phyloP scores from a whole-genome alignment of 2,888 invertebrate species.

The Alitta virens region DNA sequence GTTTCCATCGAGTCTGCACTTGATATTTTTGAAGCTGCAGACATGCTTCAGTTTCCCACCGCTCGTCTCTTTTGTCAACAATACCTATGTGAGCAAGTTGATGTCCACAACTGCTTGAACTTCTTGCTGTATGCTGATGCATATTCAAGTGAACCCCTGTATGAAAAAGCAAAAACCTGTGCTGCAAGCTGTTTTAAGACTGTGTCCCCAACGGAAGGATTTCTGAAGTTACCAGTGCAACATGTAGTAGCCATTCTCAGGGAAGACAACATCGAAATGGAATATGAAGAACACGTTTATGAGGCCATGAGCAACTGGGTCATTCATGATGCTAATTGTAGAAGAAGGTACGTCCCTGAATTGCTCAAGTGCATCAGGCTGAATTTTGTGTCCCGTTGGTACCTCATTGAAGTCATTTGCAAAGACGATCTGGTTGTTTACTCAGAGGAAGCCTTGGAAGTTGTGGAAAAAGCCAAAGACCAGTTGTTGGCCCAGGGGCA shows the following conservation, averaged over 20 bases:
- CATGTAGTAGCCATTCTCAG: slow-evolving; percentile 43
- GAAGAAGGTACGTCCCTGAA: slow-evolving; percentile 16
- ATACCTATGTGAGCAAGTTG: slow-evolving; percentile 48
- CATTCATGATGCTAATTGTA: slow-evolving; percentile 37
- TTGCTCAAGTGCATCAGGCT: slow-evolving; percentile 29
- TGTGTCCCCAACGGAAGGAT: slow-evolving; percentile 46
- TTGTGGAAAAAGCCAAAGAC: slow-evolving; percentile 27
- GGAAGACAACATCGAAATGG: slow-evolving; percentile 52
- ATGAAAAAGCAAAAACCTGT: slow-evolving; percentile 20
- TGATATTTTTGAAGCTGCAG: slow-evolving; percentile 53
- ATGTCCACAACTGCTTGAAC: slow-evolving; percentile 30
- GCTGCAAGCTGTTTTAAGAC: slow-evolving; percentile 15
- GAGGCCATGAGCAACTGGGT: slow-evolving; percentile 52
- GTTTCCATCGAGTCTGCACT: slow-evolving; percentile 52
- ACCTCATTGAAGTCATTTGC: slow-evolving; percentile 27
- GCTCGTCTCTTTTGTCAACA: slow-evolving; percentile 48
- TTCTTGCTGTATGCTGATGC: slow-evolving; percentile 32
- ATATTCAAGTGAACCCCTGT: slow-evolving; percentile 25
- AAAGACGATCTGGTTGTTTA: not conserved
- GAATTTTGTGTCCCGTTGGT: slow-evolving; percentile 33
- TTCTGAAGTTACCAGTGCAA: slow-evolving; percentile 44
- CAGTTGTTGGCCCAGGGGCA: slow-evolving; percentile 32
- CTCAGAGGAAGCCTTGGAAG: slow-evolving; percentile 8
- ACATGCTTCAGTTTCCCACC: slow-evolving; percentile 52
- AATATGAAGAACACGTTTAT: slow-evolving; percentile 51